A percentile compares a stretch with the other conserved stretches of the same genome.
Evolutionary conservation across 2,797 vertebrate genomes (phyloP).

Genomic region (Cebuella pygmaea): DNA sequence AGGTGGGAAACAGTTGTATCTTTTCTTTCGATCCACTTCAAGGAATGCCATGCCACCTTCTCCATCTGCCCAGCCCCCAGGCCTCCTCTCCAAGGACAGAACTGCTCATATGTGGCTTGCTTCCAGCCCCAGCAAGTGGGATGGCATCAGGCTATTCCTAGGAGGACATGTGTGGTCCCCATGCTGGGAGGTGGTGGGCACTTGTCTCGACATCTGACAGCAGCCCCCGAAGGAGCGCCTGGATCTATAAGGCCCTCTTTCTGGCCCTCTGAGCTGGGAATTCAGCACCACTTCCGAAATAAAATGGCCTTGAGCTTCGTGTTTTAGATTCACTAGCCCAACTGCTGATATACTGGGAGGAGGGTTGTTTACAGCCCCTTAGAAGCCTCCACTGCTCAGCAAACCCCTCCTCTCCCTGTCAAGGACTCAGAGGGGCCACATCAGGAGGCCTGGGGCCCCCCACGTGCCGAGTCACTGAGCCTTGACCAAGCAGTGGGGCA

Average conservation of each 20-base stretch:
- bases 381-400: fast-evolving
- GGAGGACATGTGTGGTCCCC: background rate
- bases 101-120: fast-evolving
- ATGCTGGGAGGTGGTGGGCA: fast-evolving
- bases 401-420: background rate
- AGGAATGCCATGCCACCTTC: background rate
- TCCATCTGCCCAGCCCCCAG: background rate
- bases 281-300: background rate
- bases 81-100: background rate
- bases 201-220: background rate
- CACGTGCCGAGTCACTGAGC: fast-evolving
- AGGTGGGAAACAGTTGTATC: background rate
- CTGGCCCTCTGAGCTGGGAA: background rate
- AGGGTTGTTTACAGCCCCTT: background rate
- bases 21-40: background rate
- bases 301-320: background rate
- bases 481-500: fast-evolving
- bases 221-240: fast-evolving
- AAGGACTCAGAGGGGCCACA: fast-evolving
- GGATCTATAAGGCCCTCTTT: no score
- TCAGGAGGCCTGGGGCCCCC: fast-evolving
- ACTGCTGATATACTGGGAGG: background rate
- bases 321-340: background rate
- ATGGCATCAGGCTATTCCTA: background rate
- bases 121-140: background rate